Evolutionary conservation across 64 coral and sea anemone genomes (phyloP), one percentile per base, ranked within the genome.

Genomic region (Montipora sp.): DNA sequence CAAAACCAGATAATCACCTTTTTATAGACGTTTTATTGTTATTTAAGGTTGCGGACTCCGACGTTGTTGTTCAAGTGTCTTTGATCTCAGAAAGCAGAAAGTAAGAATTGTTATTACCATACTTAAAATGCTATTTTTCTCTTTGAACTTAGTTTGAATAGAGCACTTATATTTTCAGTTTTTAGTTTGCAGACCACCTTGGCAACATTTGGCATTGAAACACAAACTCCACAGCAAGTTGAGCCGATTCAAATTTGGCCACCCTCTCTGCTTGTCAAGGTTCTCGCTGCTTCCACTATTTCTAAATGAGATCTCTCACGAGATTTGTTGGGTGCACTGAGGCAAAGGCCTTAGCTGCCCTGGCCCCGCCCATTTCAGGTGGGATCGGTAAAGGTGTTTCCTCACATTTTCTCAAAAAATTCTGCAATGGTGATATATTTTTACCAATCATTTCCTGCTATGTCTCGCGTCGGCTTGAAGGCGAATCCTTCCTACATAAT

Each of bases 221-320:
- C 98, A 61, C 94, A 99, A 69, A 99, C 98, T 11, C 98, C 98
- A 51, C 92, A 94, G 58, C 98, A 99, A 51, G 88, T 99, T 46
- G 98, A 99, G 48, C 98, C 98, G 4, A 99, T 99, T 8, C 94
- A 99, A 74, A 91, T 99, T 3, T 99, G 98, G 98, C 98, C 98
- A 7, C 94, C 98, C 0, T 87, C 93, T 77, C 75, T 90, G 19
- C 92, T 99, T 1, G 94, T 99, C 14, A 88, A 91, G 98, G 98
- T 99, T 8, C 53, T 57, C 53, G 7, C 6, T 57, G 11, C 53
- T 57, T 57, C 11, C 6, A 8, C 53, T 57, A 36, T 36, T 36
- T 36, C 36, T 36, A 2, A 36, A 36, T 36, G 36, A 36, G 51
- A 55, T 55, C 51, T 55, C 51, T 7, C 51, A 10, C 51, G 51